Evolutionary conservation across 2,888 invertebrate genomes (phyloP), one percentile per base, ranked within the genome.

Genomic region (Zhuqinia jingwanae): DNA sequence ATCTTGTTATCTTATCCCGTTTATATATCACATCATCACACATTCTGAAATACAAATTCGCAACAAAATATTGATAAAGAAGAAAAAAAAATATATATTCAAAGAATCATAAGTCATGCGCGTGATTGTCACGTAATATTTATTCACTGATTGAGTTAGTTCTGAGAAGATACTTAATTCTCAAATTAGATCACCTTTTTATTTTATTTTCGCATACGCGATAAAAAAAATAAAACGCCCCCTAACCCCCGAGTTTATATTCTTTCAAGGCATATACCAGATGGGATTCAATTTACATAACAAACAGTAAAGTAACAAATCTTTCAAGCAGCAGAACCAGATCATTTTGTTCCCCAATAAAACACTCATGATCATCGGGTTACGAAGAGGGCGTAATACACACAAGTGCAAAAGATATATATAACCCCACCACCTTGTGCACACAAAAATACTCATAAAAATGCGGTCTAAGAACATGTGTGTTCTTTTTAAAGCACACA

Each of bases 391-490:
- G 2, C 53, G 10, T 56, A 1, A n/a, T 56, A 20, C 17, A 22
- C 11, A 58, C 56, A 58, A 58, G 58, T 20, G 58, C 58, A 13
- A 22, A 58, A n/a, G n/a, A n/a, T 17, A 58, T 2, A 60, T 1
- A 13, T 15, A 60, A 10, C n/a, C 2, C 1, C n/a, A 53, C 53
- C 47, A 10, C 17, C 53, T 53, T 53, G n/a, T 17, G 53, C 20
- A 20, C 56, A 25, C 25, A 58, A n/a, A n/a, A n/a, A n/a, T n/a
- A n/a, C 0, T 1, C 22, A 20, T 56, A 1, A 25, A 25, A 8
- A 10, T 30, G 30, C n/a, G 30, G 27, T 63, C 30, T 30, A 63
- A 58, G 22, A 30, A 63, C 60, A 63, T 63, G 60, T 63, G 60
- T 63, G 60, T 63, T 63, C 60, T 63, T 63, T 63, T 63, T 25